Base-by-base conservation (phyloP, 2,797 vertebrate genomes). In the Nannoperca obscura region DNA sequence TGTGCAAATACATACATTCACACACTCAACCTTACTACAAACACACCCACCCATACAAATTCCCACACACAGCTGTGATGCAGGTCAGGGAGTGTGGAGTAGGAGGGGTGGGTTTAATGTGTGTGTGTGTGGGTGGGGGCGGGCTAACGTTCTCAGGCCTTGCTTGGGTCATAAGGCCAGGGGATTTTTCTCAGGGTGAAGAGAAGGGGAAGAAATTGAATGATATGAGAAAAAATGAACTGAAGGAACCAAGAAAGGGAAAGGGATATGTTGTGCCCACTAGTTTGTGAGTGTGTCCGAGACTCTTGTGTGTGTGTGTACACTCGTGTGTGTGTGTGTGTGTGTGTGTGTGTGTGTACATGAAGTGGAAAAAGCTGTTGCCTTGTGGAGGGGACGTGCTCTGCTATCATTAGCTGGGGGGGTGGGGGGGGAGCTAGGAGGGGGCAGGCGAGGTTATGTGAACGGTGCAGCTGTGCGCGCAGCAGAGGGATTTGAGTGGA, bases 301-400 rank as follows among this genome's bases (percentile, higher is more conserved):
- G 32, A 14, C 65, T 38, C 40, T 66, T 19, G 54, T 72, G 68
- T 58, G 71, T 44, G 47, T 19, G 58, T 32, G 30, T n/a, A n/a
- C 20, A 32, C 17, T 44, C 30, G 58, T 24, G 36, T 78, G 22
- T 76, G 71, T 86, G 90, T 87, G 80, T 86, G 60, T 71, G 53
- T 34, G 58, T 42, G 58, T 7, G 67, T 70, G 65, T 80, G 73
- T 88, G 82, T 86, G 69, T 57, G 83, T 84, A 82, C 78, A 74
- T 92, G 94, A 94, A 95, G 91, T 95, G 93, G 94, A 96, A 97
- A 97, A 96, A 96, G 94, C 94, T 91, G 94, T 86, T 94, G 94
- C 95, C 92, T 92, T 92, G 94, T 92, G 87, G 75, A 93, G 89
- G 94, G 93, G 95, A 92, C 86, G 76, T 94, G 94, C 94, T 94